Evolutionary conservation across 2,888 invertebrate genomes (phyloP), one percentile per base, ranked within the genome.

Genomic region (Synergus japonicus): DNA sequence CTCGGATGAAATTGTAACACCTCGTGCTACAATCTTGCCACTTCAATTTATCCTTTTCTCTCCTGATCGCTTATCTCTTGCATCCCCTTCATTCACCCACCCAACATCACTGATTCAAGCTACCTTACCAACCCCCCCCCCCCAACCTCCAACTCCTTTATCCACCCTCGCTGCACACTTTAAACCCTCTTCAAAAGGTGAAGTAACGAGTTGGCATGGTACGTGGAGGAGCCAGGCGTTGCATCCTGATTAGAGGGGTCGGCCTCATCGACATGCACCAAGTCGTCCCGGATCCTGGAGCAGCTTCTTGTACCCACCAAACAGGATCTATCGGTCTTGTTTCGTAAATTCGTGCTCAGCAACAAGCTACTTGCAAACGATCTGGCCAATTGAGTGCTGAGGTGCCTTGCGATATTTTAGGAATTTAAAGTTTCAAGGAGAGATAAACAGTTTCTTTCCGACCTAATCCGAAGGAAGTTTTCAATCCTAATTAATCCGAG

Each of bases 1-100:
- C 89, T 87, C 84, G 81, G 81, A 85, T 83, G 83, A 83, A 85
- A 86, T 29, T 85, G 86, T 86, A 87, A 86, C 86, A 86, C 85
- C 81, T 54, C 12, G 49, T 76, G 78, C 76, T 77, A 76, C 76
- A 67, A 78, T 78, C 79, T 76, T 76, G 29, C 29, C 54, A 73
- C 78, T 81, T 78, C 2, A 0, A 4, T 60, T 18, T 58, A 67
- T 69, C 77, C 67, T 18, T 18, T 41, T n/a, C 60, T 4, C 10
- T 3, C 22, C n/a, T 8, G 54, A 60, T 60, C 60, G n/a, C 77
- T 58, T 69, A 80, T 78, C 79, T 81, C 77, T 49, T 79, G 76
- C 81, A 80, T 76, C 77, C 76, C 79, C 79, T 73, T 66, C 76
- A 58, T 80, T 67, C 77, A 2, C 4, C 49, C 49, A 49, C 10